These are phyloP conservation scores for Alentia gelatinosa DNA, from an alignment of 2,888 invertebrate species.

Conservation along the genomic window DNA sequence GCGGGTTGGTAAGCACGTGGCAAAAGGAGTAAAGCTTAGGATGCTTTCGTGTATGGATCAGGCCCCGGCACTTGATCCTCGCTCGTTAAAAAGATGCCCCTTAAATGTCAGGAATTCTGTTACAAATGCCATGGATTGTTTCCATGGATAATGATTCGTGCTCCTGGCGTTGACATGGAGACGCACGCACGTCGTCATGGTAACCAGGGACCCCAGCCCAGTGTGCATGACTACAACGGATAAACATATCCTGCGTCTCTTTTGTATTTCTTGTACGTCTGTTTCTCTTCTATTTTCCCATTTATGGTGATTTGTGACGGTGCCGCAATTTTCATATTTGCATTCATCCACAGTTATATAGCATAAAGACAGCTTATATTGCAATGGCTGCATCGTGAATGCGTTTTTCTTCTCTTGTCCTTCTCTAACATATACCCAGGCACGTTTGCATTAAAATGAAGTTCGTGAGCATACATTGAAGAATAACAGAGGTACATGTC, in stretches of 20 bases:
- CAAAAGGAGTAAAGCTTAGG: not conserved
- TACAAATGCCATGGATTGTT: constrained; percentile 7
- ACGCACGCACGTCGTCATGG: constrained; percentile 33
- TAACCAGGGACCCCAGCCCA: not conserved
- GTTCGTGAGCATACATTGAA: too few relatives aligned
- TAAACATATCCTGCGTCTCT: not conserved
- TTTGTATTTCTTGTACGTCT: not conserved
- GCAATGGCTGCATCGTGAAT: too few relatives aligned
- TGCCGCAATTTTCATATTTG: too few relatives aligned
- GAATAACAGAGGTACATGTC: too few relatives aligned
- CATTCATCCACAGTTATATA: too few relatives aligned
- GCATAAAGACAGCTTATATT: too few relatives aligned
- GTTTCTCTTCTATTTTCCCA: too few relatives aligned
- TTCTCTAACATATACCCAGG: too few relatives aligned
- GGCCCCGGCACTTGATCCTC: not conserved
- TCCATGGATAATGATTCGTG: constrained; percentile 29
- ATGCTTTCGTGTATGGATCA: constrained; percentile 2
- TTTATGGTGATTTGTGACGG: too few relatives aligned
- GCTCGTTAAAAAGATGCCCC: constrained; percentile 45
- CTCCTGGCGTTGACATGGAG: constrained; percentile 23
- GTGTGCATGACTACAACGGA: not conserved
- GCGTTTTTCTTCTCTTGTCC: too few relatives aligned
- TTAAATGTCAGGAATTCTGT: constrained; percentile 2
- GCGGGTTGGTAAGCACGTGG: not conserved
- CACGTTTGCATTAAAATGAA: too few relatives aligned